Evolutionary conservation across 2,797 vertebrate genomes (phyloP).

Genomic region (Orientallactaga sibirica): DNA sequence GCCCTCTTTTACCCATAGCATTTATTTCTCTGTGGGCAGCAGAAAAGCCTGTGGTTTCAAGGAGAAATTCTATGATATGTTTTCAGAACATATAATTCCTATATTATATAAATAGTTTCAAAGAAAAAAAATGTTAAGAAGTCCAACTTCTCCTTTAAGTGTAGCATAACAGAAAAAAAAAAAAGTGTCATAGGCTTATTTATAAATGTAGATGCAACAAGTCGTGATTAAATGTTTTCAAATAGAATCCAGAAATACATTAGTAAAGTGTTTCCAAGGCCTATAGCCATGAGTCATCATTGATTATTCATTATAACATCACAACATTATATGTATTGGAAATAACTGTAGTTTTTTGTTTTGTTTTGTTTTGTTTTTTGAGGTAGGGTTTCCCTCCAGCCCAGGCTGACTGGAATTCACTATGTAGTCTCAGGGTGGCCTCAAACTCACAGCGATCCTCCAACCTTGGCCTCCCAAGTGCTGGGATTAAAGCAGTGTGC

Average conservation of each 20-base stretch:
- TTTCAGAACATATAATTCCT: slow-evolving; percentile 42
- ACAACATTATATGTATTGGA: background rate
- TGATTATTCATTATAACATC: background rate
- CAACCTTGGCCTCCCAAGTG: no score
- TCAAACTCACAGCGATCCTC: no score
- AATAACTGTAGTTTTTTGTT: background rate
- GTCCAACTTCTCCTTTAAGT: slow-evolving; percentile 19
- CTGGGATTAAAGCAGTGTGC: no score
- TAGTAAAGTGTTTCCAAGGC: background rate
- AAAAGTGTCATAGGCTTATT: background rate
- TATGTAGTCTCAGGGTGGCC: no score
- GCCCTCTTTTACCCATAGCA: background rate
- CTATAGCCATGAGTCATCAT: background rate
- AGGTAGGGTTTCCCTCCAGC: no score
- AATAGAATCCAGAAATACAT: slow-evolving; percentile 31
- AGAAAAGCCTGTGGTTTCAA: background rate
- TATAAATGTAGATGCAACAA: slow-evolving; percentile 4
- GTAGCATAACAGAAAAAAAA: background rate
- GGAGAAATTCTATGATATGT: slow-evolving; percentile 48
- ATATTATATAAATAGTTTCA: slow-evolving; percentile 32
- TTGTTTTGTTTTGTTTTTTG: no score
- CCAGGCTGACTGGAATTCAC: no score
- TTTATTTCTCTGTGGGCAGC: background rate
- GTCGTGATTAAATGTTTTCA: slow-evolving; percentile 32
- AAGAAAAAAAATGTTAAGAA: slow-evolving; percentile 36